Evolutionary conservation across 2,888 invertebrate species (phyloP), one percentile per base, ranked within the genome.

Genomic region (Eupithecia vulgata): DNA sequence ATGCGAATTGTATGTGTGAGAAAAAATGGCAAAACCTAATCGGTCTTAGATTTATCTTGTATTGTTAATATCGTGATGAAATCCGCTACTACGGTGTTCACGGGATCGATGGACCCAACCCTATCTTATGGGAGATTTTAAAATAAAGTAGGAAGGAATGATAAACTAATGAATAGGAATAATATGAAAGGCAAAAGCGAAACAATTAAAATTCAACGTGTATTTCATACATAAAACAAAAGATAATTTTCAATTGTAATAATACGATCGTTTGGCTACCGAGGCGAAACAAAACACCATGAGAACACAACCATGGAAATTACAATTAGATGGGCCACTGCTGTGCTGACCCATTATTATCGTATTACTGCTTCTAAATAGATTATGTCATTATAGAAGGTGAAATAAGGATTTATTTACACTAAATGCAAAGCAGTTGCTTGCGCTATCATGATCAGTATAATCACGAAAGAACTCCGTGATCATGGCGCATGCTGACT

Each of bases 271-370:
- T 76, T 76, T 76, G 72, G 68, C 74, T 76, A 72, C 75, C 73
- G 74, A 71, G 73, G 70, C 78, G 78, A 73, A 76, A 79, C 79
- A 59, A 73, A 75, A 74, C 78, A 37, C 74, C 62, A 72, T 72
- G 74, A 74, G 72, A 76, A 73, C 72, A 68, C 59, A 45, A 25
- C 66, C 70, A 75, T 75, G 73, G 76, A 74, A 73, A 76, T 74
- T 68, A 76, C 69, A 78, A 80, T 77, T 77, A 78, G 74, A 72
- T 71, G 74, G 67, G 77, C 68, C 73, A 73, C 74, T 37, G 37
- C 62, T 61, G 66, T 48, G 59, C 62, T 66, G 68, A 59, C 71
- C 75, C 70, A 77, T 76, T 66, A 79, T 79, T 79, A 80, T 76
- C 76, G 64, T 72, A 78, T 78, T 78, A 78, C 73, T 76, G n/a